Base-by-base conservation (phyloP, 2,797 vertebrate species). In the Scomberomorus guttatus region DNA sequence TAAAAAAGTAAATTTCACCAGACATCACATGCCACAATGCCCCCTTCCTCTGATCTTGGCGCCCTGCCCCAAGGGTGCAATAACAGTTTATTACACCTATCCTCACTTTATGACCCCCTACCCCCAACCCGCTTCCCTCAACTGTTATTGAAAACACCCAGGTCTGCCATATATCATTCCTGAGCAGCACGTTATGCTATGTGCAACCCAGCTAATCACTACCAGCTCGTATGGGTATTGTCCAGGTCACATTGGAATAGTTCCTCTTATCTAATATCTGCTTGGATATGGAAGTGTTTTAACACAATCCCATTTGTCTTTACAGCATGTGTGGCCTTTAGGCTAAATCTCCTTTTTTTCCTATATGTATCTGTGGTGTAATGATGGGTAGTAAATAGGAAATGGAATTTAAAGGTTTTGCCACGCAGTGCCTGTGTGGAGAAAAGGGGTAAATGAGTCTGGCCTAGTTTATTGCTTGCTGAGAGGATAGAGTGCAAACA, bases 31-130 rank as follows among this genome's bases (percentile, higher is more conserved):
- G 84, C 86, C 89, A 91, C 86, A 85, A 80, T 91, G 91, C 91
- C 88, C 84, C 77, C 75, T 74, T 87, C 80, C 74, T 90, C 82
- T 93, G 93, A 95, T 95, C 92, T 93, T 77, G 3, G 86, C 48
- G 74, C 85, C 82, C 86, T 93, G 83, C 90, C 94, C 91, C 90
- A 83, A 91, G 93, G 95, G 93, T 89, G 91, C 91, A 95, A 96
- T 96, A 96, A 95, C 90, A 90, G 93, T 94, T 95, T 96, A 96
- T 95, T 95, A 95, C 91, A 92, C 90, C 92, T 91, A 92, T 90
- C 90, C 86, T 87, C 88, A 77, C 92, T 95, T 95, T 94, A 95
- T 93, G 93, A 95, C 32, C 72, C 71, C 58, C 75, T 65, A 82
- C 74, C 81, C 81, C 79, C 71, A 79, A 75, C 70, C 62, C 2